phyloP scores from a whole-genome alignment of 2,797 vertebrate species.

The Numenius phaeopus region DNA sequence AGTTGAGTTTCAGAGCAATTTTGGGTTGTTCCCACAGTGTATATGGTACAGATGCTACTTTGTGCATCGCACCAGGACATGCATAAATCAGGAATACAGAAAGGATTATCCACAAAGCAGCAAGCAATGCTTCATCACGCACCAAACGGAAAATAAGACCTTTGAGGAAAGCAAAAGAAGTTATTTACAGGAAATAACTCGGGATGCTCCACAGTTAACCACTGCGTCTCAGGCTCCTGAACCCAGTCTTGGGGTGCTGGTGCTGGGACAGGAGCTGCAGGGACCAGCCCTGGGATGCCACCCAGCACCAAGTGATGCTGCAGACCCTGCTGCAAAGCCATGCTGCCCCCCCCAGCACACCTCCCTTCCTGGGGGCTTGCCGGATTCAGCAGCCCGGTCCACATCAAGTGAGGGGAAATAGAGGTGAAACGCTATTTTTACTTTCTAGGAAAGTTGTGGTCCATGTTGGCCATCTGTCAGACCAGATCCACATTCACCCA shows the following conservation, averaged over 20 bases:
- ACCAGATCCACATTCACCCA: accelerated
- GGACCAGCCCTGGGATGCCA: not conserved
- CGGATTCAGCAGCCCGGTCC: not conserved
- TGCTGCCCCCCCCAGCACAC: not conserved
- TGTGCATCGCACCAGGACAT: not conserved
- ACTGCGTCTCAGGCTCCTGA: accelerated
- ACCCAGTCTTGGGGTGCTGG: not conserved
- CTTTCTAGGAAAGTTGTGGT: not conserved
- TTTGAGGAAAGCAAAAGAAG: not conserved
- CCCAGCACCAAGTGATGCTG: not conserved
- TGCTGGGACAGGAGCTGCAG: not conserved
- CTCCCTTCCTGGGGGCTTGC: too few species aligned
- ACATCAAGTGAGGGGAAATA: accelerated
- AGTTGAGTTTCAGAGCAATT: conserved; percentile 80
- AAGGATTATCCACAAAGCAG: not conserved
- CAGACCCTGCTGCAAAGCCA: accelerated
- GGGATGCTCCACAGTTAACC: not conserved
- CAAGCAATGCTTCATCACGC: not conserved
- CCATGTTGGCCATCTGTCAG: accelerated
- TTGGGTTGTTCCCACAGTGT: conserved; percentile 69
- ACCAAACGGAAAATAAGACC: not conserved
- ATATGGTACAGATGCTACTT: conserved; percentile 47
- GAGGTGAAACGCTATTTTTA: not conserved
- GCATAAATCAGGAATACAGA: not conserved
- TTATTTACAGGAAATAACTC: not conserved